These are phyloP conservation scores for Brachyalestes nurse DNA, from an alignment of 2,797 vertebrate species.

Conservation along the genomic window DNA sequence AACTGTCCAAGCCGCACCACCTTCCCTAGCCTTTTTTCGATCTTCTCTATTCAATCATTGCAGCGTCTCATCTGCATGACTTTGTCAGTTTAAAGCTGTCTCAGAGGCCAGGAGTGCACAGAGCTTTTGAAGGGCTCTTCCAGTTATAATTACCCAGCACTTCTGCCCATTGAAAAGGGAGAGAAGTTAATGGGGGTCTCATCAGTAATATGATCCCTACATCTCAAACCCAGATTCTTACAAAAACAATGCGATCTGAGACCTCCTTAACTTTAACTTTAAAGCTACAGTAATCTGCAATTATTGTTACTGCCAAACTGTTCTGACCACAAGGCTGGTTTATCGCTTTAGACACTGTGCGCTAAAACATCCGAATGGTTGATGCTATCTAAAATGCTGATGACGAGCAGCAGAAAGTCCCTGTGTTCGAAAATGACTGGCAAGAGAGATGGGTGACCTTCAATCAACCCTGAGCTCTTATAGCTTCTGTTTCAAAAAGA, in stretches of 20 bases:
- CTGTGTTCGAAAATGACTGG: background rate
- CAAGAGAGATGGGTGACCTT: background rate
- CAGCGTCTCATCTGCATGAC: slow-evolving; percentile 19
- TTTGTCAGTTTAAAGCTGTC: slow-evolving; percentile 21
- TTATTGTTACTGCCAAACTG: background rate
- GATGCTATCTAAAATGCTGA: background rate
- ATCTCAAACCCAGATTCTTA: slow-evolving; percentile 39
- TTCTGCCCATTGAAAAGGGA: slow-evolving; percentile 36
- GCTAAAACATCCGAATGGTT: background rate
- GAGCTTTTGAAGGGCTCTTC: slow-evolving; percentile 38
- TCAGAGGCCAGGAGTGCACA: slow-evolving; percentile 20
- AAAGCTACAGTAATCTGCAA: background rate
- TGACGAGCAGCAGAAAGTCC: background rate
- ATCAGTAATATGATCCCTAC: slow-evolving; percentile 42
- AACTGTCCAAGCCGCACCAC: background rate
- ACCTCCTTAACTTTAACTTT: slow-evolving; percentile 23
- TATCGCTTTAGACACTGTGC: background rate
- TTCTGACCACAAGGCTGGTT: background rate
- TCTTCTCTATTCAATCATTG: slow-evolving; percentile 11
- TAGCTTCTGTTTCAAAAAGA: background rate
- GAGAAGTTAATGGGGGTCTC: slow-evolving; percentile 50
- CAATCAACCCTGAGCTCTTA: slow-evolving; percentile 21
- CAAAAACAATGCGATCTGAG: slow-evolving; percentile 18
- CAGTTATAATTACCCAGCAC: slow-evolving; percentile 47
- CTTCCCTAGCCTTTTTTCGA: background rate